Base-by-base conservation (phyloP, 2,888 invertebrate species). In the Diadegma fenestrale region DNA sequence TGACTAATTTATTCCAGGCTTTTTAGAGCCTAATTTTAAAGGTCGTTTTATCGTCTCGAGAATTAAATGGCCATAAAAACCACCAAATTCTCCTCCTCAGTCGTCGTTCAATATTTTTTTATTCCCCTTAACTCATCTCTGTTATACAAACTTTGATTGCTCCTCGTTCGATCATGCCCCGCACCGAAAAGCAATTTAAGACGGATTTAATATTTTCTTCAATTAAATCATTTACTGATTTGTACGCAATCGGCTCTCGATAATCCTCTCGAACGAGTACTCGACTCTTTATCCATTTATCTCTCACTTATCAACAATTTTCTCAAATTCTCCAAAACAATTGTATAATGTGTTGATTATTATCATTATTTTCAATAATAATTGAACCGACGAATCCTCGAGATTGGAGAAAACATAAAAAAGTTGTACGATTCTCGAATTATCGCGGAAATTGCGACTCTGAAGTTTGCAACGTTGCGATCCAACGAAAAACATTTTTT, bases 221-320 rank as follows among this genome's bases (percentile, higher is more conserved):
- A 54, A 54, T 54, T 54, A 19, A 54, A 54, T 54, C 22, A 54
- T 22, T 54, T 0, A 54, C 22, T 10, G 22, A 10, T 54, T 43
- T 14, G 66, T 66, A 43, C 43, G 14, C 22, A 61, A 17, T 30
- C 51, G 48, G 45, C 75, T 63, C 51, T 81, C 41, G 37, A 75
- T 48, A 69, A 37, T 26, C 17, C 66, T 63, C 48, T 64, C 5
- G 12, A 63, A 7, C 22, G 63, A 41, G 58, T 63, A 76, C 81
- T 76, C 48, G 41, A 69, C 22, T 51, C 19, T 64, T 68, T 69
- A 76, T 81, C 76, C 41, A 14, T 33, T 81, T 76, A 81, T 75
- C 80, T 68, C 22, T 22, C 12, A 58, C 12, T n/a, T 63, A 45
- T 41, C 54, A 58, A 68, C 4, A 12, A 43, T 76, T 69, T 69